Base-by-base conservation (phyloP, 2,797 vertebrate genomes). In the Phylloscopus collybita region DNA sequence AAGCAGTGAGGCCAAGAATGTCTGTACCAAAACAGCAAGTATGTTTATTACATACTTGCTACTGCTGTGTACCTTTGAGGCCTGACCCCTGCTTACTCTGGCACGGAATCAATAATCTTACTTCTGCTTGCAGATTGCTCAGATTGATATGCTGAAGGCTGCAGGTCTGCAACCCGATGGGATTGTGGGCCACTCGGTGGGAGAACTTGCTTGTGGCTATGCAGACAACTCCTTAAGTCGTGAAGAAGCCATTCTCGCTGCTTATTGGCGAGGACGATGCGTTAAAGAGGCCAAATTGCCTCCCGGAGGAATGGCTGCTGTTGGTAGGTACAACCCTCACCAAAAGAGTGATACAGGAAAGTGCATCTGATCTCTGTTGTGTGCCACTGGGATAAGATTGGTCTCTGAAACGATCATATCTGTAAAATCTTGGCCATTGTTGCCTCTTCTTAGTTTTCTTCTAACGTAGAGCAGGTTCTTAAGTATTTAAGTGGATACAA, bases 181-280 rank as follows among this genome's bases (percentile, higher is more conserved):
- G 36, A 99, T 99, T 85, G 73, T 99, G 4, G 99, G 99, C 4
- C 99, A 99, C 96, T 99, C 99, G 0, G 98, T 99, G 65, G 99
- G 99, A 30, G 99, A 99, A 94, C 95, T 99, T 74, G 99, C 99
- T 66, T 99, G 99, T 36, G 99, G 99, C 78, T 99, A 99, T 0
- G 99, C 99, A 0, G 99, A 99, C 13, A 97, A 98, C 74, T 99
- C 99, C 69, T 96, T 99, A 40, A 99, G 98, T 65, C 99, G 98
- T 22, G 96, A 96, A 5, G 99, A 99, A 96, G 99, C 98, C 10
- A 82, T 99, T 88, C 98, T 99, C 12, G 98, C 99, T 0, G 99
- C 99, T 38, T 99, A 99, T 65, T 99, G 99, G 99, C 98, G 99
- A 70, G 99, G 99, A 12, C 97, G 98, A 57, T 99, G 99, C 13